Evolutionary conservation across 2,888 invertebrate genomes (phyloP).

Genomic region (Teleiodes luculella): DNA sequence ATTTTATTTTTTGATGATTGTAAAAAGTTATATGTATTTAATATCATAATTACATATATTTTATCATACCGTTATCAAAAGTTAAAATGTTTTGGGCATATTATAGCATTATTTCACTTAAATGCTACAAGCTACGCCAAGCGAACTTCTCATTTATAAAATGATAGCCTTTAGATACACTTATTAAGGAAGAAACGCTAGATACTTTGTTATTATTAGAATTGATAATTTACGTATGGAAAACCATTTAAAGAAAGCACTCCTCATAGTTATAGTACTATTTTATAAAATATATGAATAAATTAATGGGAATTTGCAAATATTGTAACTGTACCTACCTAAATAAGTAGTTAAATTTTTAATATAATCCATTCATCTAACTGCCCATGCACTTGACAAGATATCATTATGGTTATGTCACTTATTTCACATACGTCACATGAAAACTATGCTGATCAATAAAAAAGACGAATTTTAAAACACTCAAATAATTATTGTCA

Average conservation of each 20-base stretch:
- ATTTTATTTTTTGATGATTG: no score
- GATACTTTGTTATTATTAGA: conserved; percentile 22
- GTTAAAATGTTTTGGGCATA: neutral
- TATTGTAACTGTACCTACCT: neutral
- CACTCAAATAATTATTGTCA: no score
- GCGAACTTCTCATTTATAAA: conserved; percentile 3
- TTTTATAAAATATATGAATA: conserved; percentile 26
- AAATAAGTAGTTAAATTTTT: neutral
- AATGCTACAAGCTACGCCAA: neutral
- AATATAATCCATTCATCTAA: no score
- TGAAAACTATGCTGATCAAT: no score
- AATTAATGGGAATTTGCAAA: neutral
- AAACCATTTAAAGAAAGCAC: conserved; percentile 24
- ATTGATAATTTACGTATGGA: neutral
- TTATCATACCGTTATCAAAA: neutral
- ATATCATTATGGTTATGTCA: no score
- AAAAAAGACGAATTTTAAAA: no score
- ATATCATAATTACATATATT: neutral
- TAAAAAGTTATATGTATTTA: neutral
- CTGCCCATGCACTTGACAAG: no score
- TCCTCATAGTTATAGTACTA: conserved; percentile 31
- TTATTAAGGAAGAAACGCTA: conserved; percentile 29
- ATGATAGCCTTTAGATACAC: neutral
- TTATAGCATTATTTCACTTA: neutral
- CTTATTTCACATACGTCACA: no score